A percentile compares a stretch with the other conserved stretches of the same genome.
These are phyloP conservation scores for Acronicta leporina DNA, from an alignment of 2,888 invertebrate species.

Conservation along the genomic window DNA sequence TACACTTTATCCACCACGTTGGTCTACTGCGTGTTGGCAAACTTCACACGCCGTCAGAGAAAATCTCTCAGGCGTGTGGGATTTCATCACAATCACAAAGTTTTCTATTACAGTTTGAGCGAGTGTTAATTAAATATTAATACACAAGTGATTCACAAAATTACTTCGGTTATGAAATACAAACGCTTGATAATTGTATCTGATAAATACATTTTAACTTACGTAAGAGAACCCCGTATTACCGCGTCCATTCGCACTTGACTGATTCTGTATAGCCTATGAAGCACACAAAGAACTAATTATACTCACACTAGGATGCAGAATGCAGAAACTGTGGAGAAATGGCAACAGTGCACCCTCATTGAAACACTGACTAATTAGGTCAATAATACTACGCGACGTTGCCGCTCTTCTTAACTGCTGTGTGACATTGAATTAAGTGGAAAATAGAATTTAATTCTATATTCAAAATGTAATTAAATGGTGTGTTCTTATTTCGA, in stretches of 20 bases:
- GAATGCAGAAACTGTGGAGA: conserved; percentile 12
- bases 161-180: no score
- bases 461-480: conserved; percentile 1
- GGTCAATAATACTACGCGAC: conserved; percentile 39
- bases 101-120: no score
- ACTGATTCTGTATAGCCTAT: conserved; percentile 2
- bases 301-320: conserved; percentile 14
- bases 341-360: conserved; percentile 33
- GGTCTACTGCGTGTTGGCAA: no score
- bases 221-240: no score
- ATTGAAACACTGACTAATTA: conserved; percentile 46
- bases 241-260: background rate
- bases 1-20: no score
- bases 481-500: conserved; percentile 3
- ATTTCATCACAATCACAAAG: no score
- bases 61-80: no score
- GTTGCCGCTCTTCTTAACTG: conserved; percentile 32
- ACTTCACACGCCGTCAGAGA: no score
- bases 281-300: conserved; percentile 13
- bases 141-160: no score
- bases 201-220: no score
- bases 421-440: conserved; percentile 22
- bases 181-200: background rate
- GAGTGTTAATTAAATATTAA: no score
- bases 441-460: conserved; percentile 15